A percentile compares a stretch with the other conserved stretches of the same genome.
phyloP scores from a whole-genome alignment of 2,888 invertebrate genomes.

The Nezara viridula region DNA sequence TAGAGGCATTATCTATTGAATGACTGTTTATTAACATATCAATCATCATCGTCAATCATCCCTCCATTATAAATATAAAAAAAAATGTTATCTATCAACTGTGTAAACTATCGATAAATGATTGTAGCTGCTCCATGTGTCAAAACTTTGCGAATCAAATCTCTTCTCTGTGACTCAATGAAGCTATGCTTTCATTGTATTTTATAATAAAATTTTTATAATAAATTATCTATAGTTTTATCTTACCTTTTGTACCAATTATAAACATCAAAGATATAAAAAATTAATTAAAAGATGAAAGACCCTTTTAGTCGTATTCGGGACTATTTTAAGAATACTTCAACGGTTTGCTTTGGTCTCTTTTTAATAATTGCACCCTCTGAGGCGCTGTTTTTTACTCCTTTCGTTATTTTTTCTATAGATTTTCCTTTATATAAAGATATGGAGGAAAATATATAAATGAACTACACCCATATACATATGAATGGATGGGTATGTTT shows the following conservation, averaged over 20 bases:
- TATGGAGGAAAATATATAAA: background rate
- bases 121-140: too few species aligned
- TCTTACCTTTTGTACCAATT: background rate
- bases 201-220: background rate
- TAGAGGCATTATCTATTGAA: too few species aligned
- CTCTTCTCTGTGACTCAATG: too few species aligned
- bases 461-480: background rate
- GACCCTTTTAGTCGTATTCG: background rate
- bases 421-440: background rate
- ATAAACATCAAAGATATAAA: background rate
- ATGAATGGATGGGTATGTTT: too few species aligned
- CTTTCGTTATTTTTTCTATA: background rate
- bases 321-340: background rate
- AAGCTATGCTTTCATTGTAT: too few species aligned
- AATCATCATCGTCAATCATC: too few species aligned
- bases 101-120: too few species aligned
- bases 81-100: too few species aligned
- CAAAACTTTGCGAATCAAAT: too few species aligned
- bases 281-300: conserved; percentile 12
- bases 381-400: background rate
- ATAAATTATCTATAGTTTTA: background rate
- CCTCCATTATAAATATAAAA: too few species aligned
- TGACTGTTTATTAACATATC: too few species aligned
- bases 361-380: background rate
- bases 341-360: conserved; percentile 7